These are phyloP conservation scores for Leptodactylus fuscus DNA, from an alignment of 2,113 vertebrate genomes.

Conservation along the genomic window DNA sequence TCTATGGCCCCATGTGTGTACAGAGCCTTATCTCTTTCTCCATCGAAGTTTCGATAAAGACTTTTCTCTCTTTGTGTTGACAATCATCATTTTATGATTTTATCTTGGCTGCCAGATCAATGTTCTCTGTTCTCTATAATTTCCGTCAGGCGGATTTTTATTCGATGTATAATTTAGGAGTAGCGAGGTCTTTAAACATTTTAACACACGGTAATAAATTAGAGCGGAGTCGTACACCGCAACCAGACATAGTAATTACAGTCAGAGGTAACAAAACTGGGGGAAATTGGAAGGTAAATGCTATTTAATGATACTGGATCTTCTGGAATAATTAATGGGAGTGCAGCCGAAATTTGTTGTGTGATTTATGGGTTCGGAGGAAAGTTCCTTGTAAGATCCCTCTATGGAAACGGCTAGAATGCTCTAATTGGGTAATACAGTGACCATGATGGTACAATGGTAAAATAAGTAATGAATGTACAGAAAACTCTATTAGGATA, in stretches of 20 bases:
- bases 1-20: neutral
- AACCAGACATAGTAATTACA: conserved; percentile 25
- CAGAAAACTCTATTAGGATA: neutral
- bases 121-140: neutral
- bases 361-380: neutral
- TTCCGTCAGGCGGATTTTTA: conserved; percentile 24
- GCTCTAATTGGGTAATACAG: neutral
- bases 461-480: neutral
- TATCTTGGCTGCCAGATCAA: conserved; percentile 29
- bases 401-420: neutral
- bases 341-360: neutral
- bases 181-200: conserved; percentile 30
- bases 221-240: neutral
- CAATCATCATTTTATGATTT: conserved; percentile 26
- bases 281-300: conserved; percentile 17
- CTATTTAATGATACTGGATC: neutral
- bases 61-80: neutral
- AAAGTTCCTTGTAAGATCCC: neutral
- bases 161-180: conserved; percentile 37
- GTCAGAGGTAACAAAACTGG: neutral
- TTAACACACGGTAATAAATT: conserved; percentile 27
- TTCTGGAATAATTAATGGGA: neutral
- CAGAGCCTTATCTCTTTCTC: neutral
- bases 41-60: neutral
- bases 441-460: neutral